Evolutionary conservation across 1,140 invertebrate genomes (phyloP).

Genomic region (Goniozus legneri): DNA sequence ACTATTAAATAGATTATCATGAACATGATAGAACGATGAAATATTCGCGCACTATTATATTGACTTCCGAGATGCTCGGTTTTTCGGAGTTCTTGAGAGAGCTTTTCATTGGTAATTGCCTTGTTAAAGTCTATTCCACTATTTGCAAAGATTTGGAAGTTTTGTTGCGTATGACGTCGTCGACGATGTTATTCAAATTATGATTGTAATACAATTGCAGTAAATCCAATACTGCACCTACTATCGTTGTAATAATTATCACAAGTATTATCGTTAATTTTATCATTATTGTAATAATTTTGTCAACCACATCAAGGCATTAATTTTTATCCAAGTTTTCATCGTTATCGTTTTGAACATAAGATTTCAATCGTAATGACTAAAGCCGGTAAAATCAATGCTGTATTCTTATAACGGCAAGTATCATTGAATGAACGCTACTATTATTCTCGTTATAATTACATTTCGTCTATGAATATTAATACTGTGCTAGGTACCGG

Average conservation of each 20-base stretch:
- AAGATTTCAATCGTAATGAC: no score
- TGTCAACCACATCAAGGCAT: conserved; percentile 25
- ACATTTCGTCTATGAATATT: no score
- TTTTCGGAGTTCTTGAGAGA: no score
- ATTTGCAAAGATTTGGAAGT: conserved; percentile 21
- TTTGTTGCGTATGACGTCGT: conserved; percentile 28
- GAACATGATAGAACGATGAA: no score
- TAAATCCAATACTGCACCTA: conserved; percentile 38
- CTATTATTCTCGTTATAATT: no score
- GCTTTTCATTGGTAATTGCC: conserved; percentile 15
- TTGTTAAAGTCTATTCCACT: conserved; percentile 24
- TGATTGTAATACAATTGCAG: conserved; percentile 46
- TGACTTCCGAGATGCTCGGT: no score
- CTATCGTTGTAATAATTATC: conserved; percentile 36
- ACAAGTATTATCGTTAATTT: conserved; percentile 39
- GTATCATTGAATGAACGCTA: no score
- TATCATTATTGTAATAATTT: conserved; percentile 33
- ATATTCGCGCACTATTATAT: no score
- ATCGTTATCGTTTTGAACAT: conserved; percentile 11
- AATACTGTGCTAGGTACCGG: no score
- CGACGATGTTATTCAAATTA: conserved; percentile 41
- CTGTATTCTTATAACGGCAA: no score
- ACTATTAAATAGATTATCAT: neutral
- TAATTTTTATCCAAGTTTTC: conserved; percentile 18
- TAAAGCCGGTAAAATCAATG: no score